Conservation (phyloP, 1,140 invertebrate species). For the Ips nitidus region DNA sequence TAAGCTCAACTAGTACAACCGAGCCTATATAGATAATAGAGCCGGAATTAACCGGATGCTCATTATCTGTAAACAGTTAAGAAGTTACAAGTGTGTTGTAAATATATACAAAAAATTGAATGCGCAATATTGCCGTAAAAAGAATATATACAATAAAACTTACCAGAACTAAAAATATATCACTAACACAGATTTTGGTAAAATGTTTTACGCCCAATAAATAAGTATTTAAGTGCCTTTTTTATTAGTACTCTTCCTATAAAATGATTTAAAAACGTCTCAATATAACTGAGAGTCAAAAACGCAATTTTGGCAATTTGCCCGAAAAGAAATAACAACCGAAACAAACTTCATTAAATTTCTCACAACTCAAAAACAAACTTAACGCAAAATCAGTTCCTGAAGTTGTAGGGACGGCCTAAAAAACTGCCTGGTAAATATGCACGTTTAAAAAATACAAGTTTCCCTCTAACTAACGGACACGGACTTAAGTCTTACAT, state of each 20-base stretch:
- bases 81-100: too few species aligned
- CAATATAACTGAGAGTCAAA: not conserved
- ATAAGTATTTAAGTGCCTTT: constrained; percentile 1
- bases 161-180: not conserved
- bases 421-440: constrained; percentile 1
- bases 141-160: constrained; percentile 8
- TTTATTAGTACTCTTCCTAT: not conserved
- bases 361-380: not conserved
- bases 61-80: too few species aligned
- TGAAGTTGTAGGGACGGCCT: not conserved
- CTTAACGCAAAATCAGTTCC: not conserved
- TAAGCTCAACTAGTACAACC: too few species aligned
- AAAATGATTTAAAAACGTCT: not conserved
- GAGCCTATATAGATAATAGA: too few species aligned
- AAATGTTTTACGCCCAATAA: not conserved
- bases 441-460: not conserved
- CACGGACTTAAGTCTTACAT: not conserved
- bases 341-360: not conserved
- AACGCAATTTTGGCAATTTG: not conserved
- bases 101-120: not conserved
- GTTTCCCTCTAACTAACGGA: constrained; percentile 1
- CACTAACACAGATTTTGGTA: constrained; percentile 12
- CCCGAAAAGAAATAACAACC: not conserved
- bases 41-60: too few species aligned
- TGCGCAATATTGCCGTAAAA: constrained; percentile 4